These are phyloP conservation scores for Eupithecia exiguata DNA, from an alignment of 2,888 invertebrate species.

Conservation along the genomic window DNA sequence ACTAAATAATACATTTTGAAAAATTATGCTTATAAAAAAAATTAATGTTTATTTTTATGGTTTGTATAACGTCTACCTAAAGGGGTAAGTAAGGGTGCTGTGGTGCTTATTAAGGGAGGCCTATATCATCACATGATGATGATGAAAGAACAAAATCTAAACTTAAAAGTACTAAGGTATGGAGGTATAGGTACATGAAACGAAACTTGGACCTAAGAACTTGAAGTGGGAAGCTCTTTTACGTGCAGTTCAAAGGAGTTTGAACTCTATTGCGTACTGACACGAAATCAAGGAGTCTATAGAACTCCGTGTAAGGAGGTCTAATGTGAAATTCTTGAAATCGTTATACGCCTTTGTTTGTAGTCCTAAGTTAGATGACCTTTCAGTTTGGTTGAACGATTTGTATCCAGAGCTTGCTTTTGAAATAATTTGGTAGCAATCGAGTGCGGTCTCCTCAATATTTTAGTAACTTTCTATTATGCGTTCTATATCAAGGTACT, in stretches of 20 bases:
- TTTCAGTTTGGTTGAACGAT: background rate
- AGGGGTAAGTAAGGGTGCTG: too few species aligned
- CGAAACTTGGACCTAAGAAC: background rate
- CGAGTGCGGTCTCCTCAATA: slow-evolving; percentile 11
- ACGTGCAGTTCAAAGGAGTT: background rate
- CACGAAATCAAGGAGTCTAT: background rate
- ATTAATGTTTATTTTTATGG: background rate
- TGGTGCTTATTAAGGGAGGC: too few species aligned
- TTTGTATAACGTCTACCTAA: background rate
- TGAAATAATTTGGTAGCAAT: background rate
- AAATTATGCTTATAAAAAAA: background rate
- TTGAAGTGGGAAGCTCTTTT: background rate
- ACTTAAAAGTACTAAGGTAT: background rate
- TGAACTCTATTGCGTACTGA: background rate
- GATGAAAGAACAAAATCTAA: background rate
- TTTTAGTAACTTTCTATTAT: slow-evolving; percentile 28
- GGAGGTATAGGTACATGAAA: too few species aligned
- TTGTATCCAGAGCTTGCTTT: background rate
- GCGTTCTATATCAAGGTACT: slow-evolving; percentile 17
- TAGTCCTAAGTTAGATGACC: background rate
- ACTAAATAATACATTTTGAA: background rate
- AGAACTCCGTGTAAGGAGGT: background rate
- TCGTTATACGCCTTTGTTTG: background rate
- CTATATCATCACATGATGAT: too few species aligned
- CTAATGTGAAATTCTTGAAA: background rate